phyloP scores from a whole-genome alignment of 2,888 invertebrate species.

The Athalia circularis region DNA sequence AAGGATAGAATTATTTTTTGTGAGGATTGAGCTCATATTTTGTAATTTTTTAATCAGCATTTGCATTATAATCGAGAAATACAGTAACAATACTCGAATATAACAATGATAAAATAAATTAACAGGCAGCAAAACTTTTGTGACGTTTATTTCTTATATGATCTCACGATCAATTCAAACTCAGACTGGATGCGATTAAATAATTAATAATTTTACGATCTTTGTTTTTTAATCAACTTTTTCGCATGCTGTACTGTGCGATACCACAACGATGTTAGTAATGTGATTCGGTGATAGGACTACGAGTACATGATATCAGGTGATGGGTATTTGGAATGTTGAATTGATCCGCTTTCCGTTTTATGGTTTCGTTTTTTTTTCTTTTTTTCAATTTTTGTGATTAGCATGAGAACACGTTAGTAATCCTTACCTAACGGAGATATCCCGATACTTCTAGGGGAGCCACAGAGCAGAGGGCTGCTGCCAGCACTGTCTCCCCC shows the following conservation, averaged over 20 bases:
- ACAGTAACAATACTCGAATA: conserved; percentile 10
- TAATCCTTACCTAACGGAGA: conserved; percentile 76
- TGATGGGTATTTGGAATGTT: too few species aligned
- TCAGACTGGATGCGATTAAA: background rate
- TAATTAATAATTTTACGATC: too few species aligned
- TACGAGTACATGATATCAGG: too few species aligned
- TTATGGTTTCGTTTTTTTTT: background rate
- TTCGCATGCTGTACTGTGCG: too few species aligned
- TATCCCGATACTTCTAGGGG: conserved; percentile 77
- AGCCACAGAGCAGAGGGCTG: conserved; percentile 76
- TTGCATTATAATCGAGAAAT: conserved; percentile 7
- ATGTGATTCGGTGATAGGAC: too few species aligned
- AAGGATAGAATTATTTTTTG: background rate
- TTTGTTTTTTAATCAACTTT: too few species aligned
- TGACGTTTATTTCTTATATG: background rate
- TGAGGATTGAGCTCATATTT: conserved; percentile 12
- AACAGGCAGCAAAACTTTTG: conserved; percentile 15
- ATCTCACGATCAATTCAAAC: conserved; percentile 1
- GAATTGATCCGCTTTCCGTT: background rate
- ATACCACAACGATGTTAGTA: too few species aligned
- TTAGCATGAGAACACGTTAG: conserved; percentile 48
- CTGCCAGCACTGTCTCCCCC: conserved; percentile 76
- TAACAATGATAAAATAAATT: background rate
- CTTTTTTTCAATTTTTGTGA: background rate
- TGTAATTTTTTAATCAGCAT: background rate